Conservation (phyloP, 64 coral and sea anemone genomes). For the Actinia equina region DNA sequence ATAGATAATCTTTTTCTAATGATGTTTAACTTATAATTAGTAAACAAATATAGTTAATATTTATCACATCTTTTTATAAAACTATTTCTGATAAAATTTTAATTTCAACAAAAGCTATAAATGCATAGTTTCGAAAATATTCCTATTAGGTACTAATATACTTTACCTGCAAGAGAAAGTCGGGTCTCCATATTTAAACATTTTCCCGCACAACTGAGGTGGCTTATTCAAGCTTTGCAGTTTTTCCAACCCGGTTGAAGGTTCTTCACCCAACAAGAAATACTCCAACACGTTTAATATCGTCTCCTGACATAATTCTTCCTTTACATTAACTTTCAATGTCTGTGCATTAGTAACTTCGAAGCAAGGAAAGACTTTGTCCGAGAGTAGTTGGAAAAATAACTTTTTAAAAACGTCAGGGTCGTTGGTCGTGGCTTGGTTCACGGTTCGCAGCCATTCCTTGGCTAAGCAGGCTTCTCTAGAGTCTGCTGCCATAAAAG, state of each 20-base stretch:
- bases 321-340: constrained; percentile 46
- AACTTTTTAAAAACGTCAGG: constrained; percentile 22
- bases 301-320: constrained; percentile 48
- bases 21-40: no score
- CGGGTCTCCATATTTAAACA: constrained; percentile 91
- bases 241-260: constrained; percentile 58
- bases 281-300: constrained; percentile 80
- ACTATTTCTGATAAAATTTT: no score
- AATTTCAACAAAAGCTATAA: neutral
- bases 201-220: constrained; percentile 75
- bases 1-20: no score
- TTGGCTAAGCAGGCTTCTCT: neutral
- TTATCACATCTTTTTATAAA: no score
- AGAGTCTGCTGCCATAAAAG: neutral
- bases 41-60: no score
- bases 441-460: neutral
- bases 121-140: neutral
- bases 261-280: constrained; percentile 83
- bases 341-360: constrained; percentile 23
- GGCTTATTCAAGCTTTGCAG: constrained; percentile 68
- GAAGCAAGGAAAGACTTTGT: constrained; percentile 65
- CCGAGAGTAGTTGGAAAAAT: constrained; percentile 66
- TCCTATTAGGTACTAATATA: neutral
- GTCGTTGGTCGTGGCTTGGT: neutral
- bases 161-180: constrained; percentile 97